phyloP scores from a whole-genome alignment of 2,113 vertebrate genomes.

The Gymnarchus niloticus region DNA sequence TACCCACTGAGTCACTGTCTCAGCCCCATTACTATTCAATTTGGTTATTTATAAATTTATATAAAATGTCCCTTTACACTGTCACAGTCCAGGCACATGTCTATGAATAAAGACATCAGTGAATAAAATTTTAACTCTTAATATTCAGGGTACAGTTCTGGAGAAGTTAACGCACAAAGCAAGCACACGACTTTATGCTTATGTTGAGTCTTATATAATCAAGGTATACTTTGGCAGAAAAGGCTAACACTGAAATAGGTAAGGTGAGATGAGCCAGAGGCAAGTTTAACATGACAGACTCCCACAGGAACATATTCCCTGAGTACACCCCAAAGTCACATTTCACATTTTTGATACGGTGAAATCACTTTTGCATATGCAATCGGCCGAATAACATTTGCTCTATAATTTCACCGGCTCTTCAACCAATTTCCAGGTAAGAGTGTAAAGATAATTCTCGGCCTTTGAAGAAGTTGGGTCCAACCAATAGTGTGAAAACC shows the following conservation, averaged over 20 bases:
- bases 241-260: neutral
- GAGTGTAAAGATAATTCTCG: neutral
- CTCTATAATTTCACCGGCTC: neutral
- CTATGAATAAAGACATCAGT: neutral
- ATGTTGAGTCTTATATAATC: neutral
- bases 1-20: no score
- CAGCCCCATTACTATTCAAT: no score
- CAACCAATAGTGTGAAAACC: neutral
- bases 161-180: neutral
- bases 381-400: neutral
- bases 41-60: neutral
- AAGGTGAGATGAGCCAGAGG: neutral
- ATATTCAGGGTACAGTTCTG: neutral
- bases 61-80: neutral
- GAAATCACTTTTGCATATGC: neutral
- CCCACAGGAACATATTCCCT: neutral
- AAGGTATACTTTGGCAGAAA: neutral
- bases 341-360: constrained; percentile 3
- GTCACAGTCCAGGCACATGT: neutral
- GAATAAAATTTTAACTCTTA: neutral
- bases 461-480: neutral
- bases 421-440: neutral
- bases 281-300: neutral
- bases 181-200: neutral
- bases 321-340: constrained; percentile 5